A percentile compares a stretch with the other conserved stretches of the same genome.
These are phyloP conservation scores for Cirrhinus molitorella DNA, from an alignment of 2,797 vertebrate species.

Conservation along the genomic window DNA sequence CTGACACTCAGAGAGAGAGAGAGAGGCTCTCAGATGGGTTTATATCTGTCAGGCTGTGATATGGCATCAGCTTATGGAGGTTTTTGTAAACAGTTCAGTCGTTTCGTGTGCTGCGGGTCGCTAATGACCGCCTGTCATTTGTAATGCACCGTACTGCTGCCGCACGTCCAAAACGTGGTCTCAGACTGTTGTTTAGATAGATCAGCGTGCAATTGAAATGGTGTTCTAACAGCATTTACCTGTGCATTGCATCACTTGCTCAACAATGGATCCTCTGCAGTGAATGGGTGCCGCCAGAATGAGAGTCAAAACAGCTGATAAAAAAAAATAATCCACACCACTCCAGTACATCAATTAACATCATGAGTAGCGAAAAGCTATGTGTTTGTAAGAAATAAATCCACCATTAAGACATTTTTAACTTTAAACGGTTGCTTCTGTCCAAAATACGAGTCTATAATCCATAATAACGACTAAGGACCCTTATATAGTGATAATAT, in stretches of 20 bases:
- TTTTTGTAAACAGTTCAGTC: conserved; percentile 56
- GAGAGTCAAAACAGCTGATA: background rate
- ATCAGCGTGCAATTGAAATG: background rate
- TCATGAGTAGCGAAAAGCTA: background rate
- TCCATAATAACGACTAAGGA: background rate
- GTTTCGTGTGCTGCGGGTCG: conserved; percentile 26
- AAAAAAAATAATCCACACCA: background rate
- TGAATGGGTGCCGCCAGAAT: background rate
- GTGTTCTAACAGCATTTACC: background rate
- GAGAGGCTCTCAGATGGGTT: conserved; percentile 52
- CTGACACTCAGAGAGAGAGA: background rate
- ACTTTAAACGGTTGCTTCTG: background rate
- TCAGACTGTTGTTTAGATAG: background rate
- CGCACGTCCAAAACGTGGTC: background rate
- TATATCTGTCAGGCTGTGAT: conserved; percentile 53
- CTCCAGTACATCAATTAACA: background rate
- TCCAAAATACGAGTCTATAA: background rate
- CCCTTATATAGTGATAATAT: background rate
- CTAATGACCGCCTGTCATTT: conserved; percentile 22
- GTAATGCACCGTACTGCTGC: background rate
- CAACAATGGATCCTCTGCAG: background rate
- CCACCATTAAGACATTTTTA: background rate
- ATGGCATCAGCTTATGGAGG: conserved; percentile 53
- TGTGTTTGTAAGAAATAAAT: background rate
- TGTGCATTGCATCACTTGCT: background rate